Conservation (phyloP, 2,797 vertebrate species). For the Psittacula echo region DNA sequence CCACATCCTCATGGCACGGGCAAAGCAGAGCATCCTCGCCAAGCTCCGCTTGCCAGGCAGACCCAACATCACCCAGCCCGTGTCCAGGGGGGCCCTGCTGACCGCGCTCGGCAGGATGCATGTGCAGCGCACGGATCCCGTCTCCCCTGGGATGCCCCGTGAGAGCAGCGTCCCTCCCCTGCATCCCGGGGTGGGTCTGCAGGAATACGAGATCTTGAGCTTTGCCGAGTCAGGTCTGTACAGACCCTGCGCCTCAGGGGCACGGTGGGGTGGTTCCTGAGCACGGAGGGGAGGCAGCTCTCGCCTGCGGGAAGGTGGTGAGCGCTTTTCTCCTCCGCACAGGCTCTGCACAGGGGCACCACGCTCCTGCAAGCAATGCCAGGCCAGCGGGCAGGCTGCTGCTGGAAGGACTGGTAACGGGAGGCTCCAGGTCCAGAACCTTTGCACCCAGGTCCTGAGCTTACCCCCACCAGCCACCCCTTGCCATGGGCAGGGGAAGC, state of each 20-base stretch:
- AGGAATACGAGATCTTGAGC: constrained; percentile 91
- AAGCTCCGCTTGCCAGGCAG: constrained; percentile 88
- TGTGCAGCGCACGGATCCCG: constrained; percentile 75
- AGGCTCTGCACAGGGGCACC: neutral
- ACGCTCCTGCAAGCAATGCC: neutral
- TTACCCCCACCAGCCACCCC: rapidly evolving
- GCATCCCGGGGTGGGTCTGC: neutral
- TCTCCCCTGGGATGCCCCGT: constrained; percentile 25
- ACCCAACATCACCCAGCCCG: constrained; percentile 83
- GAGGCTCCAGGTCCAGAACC: neutral
- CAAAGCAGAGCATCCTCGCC: constrained; percentile 89
- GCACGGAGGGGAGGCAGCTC: rapidly evolving
- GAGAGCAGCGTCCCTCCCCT: neutral
- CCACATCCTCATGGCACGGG: constrained; percentile 82
- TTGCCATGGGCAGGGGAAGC: rapidly evolving
- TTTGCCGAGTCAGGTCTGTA: constrained; percentile 84
- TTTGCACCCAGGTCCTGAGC: rapidly evolving
- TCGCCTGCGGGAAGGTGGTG: neutral
- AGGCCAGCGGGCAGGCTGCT: rapidly evolving
- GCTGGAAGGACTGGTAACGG: neutral
- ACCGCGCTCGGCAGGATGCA: constrained; percentile 84
- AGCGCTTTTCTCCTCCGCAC: neutral
- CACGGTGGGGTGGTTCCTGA: neutral
- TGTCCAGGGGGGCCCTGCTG: constrained; percentile 81
- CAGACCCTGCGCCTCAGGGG: neutral